These are phyloP conservation scores for Ellobium chinense DNA, from an alignment of 2,888 invertebrate species.

Conservation along the genomic window DNA sequence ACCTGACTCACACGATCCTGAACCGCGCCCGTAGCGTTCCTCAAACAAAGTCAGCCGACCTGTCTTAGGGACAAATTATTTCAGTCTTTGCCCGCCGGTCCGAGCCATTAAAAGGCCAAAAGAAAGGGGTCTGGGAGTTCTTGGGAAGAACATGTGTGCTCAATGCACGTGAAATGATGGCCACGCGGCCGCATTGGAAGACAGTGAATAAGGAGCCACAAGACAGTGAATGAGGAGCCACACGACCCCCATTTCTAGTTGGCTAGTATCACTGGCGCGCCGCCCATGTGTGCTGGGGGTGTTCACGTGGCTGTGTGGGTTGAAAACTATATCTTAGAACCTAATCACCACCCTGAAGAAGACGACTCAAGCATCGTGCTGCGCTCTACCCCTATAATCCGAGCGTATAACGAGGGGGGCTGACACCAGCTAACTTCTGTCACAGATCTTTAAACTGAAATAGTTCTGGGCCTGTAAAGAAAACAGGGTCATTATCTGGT, in stretches of 20 bases:
- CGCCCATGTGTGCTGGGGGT: not conserved
- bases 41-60: constrained; percentile 8
- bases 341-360: constrained; percentile 3
- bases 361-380: not conserved
- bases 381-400: not conserved
- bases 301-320: constrained; percentile 3
- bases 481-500: too few relatives aligned
- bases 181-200: not conserved
- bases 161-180: not conserved
- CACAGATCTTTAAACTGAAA: not conserved
- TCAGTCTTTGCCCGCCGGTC: not conserved
- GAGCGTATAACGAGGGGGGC: constrained; percentile 9
- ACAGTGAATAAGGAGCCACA: too few relatives aligned
- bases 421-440: not conserved
- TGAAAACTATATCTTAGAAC: not conserved
- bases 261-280: constrained; percentile 7
- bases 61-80: constrained; percentile 24
- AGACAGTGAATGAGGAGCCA: not conserved
- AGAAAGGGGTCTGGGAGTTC: not conserved
- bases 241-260: constrained; percentile 21
- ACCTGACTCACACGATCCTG: not conserved
- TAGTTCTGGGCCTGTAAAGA: too few relatives aligned
- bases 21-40: constrained; percentile 8
- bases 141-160: not conserved
- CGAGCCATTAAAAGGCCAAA: constrained; percentile 11